These are phyloP conservation scores for Periophthalmus modestus DNA, from an alignment of 2,113 vertebrate species.

Conservation along the genomic window DNA sequence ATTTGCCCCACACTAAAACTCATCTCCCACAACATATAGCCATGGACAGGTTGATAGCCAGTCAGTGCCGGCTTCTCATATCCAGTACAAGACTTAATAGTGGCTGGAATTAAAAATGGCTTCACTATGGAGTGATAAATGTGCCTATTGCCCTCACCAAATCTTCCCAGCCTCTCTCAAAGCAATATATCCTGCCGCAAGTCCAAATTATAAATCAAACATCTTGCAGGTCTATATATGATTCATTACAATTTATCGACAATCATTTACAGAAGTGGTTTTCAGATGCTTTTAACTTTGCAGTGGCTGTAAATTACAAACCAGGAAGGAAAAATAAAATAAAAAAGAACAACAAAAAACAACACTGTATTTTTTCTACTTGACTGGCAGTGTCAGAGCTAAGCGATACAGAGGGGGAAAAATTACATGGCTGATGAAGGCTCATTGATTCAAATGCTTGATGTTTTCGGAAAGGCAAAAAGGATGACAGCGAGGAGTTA, in stretches of 20 bases:
- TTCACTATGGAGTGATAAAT: conserved; percentile 71
- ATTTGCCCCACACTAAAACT: not conserved
- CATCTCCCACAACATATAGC: not conserved
- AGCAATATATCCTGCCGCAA: conserved; percentile 65
- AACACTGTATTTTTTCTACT: conserved; percentile 56
- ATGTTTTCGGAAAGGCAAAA: conserved; percentile 64
- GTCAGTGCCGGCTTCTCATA: conserved; percentile 30
- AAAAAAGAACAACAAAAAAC: conserved; percentile 28
- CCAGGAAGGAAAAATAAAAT: conserved; percentile 6
- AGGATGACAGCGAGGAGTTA: conserved; percentile 58
- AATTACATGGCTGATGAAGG: conserved; percentile 69
- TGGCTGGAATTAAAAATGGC: conserved; percentile 60
- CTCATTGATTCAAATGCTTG: conserved; percentile 71
- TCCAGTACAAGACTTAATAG: conserved; percentile 59
- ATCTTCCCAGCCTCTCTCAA: conserved; percentile 61
- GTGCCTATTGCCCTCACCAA: conserved; percentile 56
- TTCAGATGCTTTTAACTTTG: conserved; percentile 76
- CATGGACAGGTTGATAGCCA: conserved; percentile 29
- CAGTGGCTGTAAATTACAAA: conserved; percentile 70
- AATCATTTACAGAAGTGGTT: conserved; percentile 78
- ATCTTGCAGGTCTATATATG: conserved; percentile 68
- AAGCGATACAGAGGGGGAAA: conserved; percentile 61
- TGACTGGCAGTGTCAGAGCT: conserved; percentile 53
- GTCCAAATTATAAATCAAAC: conserved; percentile 75
- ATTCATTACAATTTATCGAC: conserved; percentile 77